phyloP scores from a whole-genome alignment of 2,797 vertebrate genomes.

The Crotalus adamanteus region DNA sequence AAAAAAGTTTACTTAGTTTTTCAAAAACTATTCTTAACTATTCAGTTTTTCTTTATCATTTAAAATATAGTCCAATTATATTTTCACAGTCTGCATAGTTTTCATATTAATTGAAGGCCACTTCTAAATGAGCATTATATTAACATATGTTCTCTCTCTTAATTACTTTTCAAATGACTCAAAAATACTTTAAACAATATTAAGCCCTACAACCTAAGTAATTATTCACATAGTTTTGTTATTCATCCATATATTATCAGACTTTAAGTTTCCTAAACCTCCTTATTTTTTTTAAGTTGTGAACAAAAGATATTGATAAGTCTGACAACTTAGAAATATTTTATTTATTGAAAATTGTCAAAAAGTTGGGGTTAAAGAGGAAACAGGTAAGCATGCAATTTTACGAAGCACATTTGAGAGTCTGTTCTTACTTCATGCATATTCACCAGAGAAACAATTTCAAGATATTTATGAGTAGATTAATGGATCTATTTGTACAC shows the following conservation, averaged over 20 bases:
- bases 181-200: neutral
- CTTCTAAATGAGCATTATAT: neutral
- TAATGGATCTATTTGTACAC: neutral
- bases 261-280: neutral
- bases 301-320: neutral
- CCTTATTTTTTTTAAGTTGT: neutral
- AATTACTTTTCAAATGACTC: neutral
- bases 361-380: neutral
- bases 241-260: neutral
- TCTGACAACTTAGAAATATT: neutral
- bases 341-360: neutral
- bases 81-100: no score
- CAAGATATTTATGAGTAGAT: neutral
- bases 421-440: neutral
- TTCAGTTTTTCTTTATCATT: no score
- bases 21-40: no score
- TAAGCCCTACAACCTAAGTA: slow-evolving; percentile 5
- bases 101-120: no score
- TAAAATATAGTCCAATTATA: no score
- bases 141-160: no score
- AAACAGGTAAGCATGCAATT: neutral
- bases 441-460: neutral
- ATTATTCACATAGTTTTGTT: slow-evolving; percentile 2
- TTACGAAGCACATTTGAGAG: neutral
- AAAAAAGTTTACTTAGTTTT: no score